Evolutionary conservation across 1,140 invertebrate species (phyloP).

Genomic region (Drosophila subobscura): DNA sequence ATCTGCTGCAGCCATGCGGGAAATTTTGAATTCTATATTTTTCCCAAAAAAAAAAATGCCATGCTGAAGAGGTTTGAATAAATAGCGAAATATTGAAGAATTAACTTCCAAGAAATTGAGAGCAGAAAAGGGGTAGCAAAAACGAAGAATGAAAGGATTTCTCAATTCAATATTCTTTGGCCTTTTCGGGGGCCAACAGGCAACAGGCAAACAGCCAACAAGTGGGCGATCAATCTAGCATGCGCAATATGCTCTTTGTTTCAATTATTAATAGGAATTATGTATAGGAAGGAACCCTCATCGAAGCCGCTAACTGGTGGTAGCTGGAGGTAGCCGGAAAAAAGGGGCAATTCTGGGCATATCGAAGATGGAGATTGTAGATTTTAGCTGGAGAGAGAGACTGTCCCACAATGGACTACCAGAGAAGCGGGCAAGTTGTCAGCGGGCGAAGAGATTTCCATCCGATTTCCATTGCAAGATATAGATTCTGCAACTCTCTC

Average conservation of each 20-base stretch:
- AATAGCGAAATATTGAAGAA: constrained; percentile 67
- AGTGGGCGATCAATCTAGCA: constrained; percentile 67
- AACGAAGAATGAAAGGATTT: constrained; percentile 47
- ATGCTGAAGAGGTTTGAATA: constrained; percentile 42
- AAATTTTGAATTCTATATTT: constrained; percentile 44
- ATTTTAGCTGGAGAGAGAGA: constrained; percentile 13
- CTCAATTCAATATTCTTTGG: constrained; percentile 24
- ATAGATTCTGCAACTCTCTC: constrained; percentile 4
- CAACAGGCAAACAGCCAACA: constrained; percentile 37
- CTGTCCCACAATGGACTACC: constrained; percentile 52
- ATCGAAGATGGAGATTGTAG: constrained; percentile 25
- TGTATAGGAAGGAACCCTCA: constrained; percentile 60
- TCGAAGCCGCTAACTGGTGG: constrained; percentile 62
- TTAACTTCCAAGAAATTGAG: constrained; percentile 69
- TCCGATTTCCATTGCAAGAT: constrained; percentile 45
- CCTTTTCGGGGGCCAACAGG: constrained; percentile 24
- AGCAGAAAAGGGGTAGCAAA: constrained; percentile 39
- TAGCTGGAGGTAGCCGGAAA: constrained; percentile 25
- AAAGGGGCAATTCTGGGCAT: constrained; percentile 36
- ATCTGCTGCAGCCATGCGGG: constrained; percentile 54
- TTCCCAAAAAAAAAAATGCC: constrained; percentile 41
- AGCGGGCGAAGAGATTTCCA: constrained; percentile 15
- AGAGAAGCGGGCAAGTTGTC: constrained; percentile 60
- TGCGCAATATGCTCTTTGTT: constrained; percentile 67
- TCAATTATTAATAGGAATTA: constrained; percentile 42